Evolutionary conservation across 2,113 vertebrate genomes (phyloP), one percentile per base, ranked within the genome.

Genomic region (Osmerus eperlanus): DNA sequence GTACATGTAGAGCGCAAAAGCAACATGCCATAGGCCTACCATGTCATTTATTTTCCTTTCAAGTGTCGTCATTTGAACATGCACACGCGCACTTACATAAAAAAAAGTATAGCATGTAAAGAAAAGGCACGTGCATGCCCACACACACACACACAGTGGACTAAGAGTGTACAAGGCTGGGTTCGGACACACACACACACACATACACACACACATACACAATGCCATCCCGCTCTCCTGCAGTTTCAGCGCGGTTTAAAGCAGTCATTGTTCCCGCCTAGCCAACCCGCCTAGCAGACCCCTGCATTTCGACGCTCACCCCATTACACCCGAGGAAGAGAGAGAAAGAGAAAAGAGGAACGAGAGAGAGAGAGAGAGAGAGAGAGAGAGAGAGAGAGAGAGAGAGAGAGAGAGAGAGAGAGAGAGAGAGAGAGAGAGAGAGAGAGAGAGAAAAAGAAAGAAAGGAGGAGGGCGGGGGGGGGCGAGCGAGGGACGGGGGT

Each of bases 261-360:
- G 76, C 78, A 58, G 71, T 65, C 77, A 88, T 88, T 88, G 87
- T 89, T 89, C 88, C 88, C 84, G 84, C 85, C 85, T 87, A 88
- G 21, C 21, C 21, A 23, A 23, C 21, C 21, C 21, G 81, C 83
- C 75, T 68, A 61, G 71, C 78, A 77, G 83, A 80, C 78, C 81
- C 83, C 79, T 61, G 61, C 70, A 84, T 23, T 23, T 23, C 21
- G 21, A 23, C 21, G 21, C 21, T 23, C 21, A 86, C 83, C 77
- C 85, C 84, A 86, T 88, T 87, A 90, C 83, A 81, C 83, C 78
- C 74, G 75, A 82, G 85, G 89, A 82, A 85, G 79, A 84, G 74
- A 63, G 74, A 78, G 72, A 75, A 76, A 85, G 79, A 72, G 65
- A 70, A 64, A 75, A 77, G 74, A 68, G 75, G 73, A 23, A 23